A percentile compares a stretch with the other conserved stretches of the same genome.
These are phyloP conservation scores for Phenganax stokvisi DNA, from an alignment of 92 coral and sea anemone genomes.

Conservation along the genomic window DNA sequence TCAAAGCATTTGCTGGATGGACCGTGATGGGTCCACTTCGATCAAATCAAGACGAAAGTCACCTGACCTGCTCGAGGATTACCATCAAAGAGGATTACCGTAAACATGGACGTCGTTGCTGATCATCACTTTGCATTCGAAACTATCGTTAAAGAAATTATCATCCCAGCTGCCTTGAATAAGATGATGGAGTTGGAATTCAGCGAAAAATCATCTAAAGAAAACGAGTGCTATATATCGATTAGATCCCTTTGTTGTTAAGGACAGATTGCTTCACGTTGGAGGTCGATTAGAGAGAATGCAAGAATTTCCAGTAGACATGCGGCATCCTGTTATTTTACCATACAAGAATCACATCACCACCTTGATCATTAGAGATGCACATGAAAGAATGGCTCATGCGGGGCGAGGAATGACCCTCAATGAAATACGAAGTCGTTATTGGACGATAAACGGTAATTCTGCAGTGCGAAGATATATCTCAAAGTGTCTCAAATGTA, in stretches of 20 bases:
- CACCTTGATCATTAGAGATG: no score
- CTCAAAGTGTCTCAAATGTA: no score
- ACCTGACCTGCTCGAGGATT: slow-evolving; percentile 41
- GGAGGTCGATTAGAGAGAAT: no score
- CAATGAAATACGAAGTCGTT: no score
- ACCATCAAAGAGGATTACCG: slow-evolving; percentile 24
- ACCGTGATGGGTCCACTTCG: slow-evolving; percentile 45
- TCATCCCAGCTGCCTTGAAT: slow-evolving; percentile 7
- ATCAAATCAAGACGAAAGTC: not conserved
- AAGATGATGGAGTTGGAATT: slow-evolving; percentile 38
- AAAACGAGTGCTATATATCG: not conserved
- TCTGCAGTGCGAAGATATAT: no score
- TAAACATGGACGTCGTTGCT: not conserved
- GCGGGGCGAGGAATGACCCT: no score
- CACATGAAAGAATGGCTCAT: no score
- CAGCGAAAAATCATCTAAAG: slow-evolving; percentile 7
- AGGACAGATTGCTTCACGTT: no score
- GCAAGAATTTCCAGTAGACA: not conserved
- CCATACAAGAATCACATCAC: no score
- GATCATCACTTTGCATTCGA: slow-evolving; percentile 38
- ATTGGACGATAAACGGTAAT: no score
- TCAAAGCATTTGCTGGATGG: slow-evolving; percentile 54
- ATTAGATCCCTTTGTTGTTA: not conserved
- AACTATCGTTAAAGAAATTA: slow-evolving; percentile 17
- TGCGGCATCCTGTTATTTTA: no score